phyloP scores from a whole-genome alignment of 2,797 vertebrate species.

The Mycteria americana region DNA sequence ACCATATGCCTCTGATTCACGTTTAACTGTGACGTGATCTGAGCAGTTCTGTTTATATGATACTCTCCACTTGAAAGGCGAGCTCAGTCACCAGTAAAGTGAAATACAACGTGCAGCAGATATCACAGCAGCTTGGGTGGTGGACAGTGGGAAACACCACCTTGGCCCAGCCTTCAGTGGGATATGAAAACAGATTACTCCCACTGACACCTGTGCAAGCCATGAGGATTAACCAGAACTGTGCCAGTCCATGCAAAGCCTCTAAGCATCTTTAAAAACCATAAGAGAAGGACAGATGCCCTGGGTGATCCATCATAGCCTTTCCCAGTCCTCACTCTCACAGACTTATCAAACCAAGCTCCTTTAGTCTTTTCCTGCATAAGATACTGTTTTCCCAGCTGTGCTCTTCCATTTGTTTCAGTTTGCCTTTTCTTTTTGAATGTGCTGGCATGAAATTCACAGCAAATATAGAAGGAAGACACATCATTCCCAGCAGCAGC shows the following conservation, averaged over 20 bases:
- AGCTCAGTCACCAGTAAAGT: neutral
- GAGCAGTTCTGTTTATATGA: neutral
- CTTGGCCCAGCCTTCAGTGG: neutral
- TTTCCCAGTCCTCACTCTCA: neutral
- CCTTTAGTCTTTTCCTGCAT: neutral
- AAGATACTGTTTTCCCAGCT: neutral
- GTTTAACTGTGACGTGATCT: neutral
- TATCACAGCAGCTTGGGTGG: neutral
- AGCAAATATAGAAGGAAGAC: neutral
- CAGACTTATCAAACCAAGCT: neutral
- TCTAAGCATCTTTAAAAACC: neutral
- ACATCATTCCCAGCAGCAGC: neutral
- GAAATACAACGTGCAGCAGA: neutral
- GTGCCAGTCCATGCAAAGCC: neutral
- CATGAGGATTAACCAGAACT: neutral
- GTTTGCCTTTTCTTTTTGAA: neutral
- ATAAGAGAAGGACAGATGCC: rapidly evolving
- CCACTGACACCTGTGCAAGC: neutral
- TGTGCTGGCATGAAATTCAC: neutral
- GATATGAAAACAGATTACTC: neutral
- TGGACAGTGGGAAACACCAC: neutral
- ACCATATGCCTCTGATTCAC: neutral
- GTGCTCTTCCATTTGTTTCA: neutral
- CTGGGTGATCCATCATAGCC: neutral
- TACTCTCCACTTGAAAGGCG: neutral